Conservation (phyloP, 2,113 vertebrate species). For the Sardina pilchardus region DNA sequence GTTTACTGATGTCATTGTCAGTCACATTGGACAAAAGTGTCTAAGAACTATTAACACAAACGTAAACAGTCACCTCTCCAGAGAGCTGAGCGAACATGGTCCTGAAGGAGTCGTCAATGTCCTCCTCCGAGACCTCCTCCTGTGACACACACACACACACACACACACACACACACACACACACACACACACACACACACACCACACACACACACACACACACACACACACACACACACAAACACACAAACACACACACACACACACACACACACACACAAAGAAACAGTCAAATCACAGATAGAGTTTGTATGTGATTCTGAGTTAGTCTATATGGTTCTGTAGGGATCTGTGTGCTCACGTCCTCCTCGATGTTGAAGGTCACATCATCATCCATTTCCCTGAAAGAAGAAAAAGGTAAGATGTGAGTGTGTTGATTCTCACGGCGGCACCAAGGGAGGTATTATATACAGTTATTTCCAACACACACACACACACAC, state of each 20-base stretch:
- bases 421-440: background rate
- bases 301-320: background rate
- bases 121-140: constrained; percentile 71
- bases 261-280: background rate
- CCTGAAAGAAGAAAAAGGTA: constrained; percentile 56
- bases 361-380: constrained; percentile 77
- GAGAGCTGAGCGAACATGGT: constrained; percentile 77
- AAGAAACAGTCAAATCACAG: background rate
- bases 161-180: background rate
- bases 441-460: too few relatives aligned
- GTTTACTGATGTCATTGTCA: too few relatives aligned
- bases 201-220: background rate
- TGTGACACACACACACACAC: constrained; percentile 37
- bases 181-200: background rate
- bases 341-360: constrained; percentile 50
- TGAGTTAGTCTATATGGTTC: background rate
- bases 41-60: too few relatives aligned
- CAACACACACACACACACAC: background rate
- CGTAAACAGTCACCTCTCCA: constrained; percentile 66
- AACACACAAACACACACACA: constrained; percentile 4
- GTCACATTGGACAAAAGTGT: too few relatives aligned
- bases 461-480: too few relatives aligned
- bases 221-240: background rate
- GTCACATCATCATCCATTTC: constrained; percentile 82
- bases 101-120: constrained; percentile 77